Base-by-base conservation (phyloP, 2,888 invertebrate genomes). In the Cancer borealis region DNA sequence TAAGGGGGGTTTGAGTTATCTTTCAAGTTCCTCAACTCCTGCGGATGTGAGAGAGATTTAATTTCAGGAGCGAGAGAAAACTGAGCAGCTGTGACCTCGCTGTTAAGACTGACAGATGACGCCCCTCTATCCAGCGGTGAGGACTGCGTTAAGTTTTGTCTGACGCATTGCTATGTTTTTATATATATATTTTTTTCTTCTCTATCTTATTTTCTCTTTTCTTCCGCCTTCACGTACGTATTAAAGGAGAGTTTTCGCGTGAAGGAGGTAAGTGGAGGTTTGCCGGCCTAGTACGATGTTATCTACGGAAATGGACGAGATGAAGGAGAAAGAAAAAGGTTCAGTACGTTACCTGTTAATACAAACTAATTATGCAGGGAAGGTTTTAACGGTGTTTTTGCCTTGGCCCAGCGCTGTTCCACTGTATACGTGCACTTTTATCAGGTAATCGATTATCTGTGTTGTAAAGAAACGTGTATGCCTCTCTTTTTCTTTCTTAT, bases 281-380 rank as follows among this genome's bases (percentile, higher is more conserved):
- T 30, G 30, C 4, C 30, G 30, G 79, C 30, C 30, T 10, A 1
- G 26, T 12, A 30, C 6, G 79, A 79, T 79, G 79, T 12, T 79
- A 79, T 79, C 79, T 30, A 3, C 21, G 14, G 79, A 30, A 79
- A 79, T 79, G 30, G 6, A 79, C 79, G 79, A 79, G 79, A 79
- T 79, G 79, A 30, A 79, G 30, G 30, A 79, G 79, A 30, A 79
- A 26, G 79, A 79, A 10, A 26, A 30, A 26, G 79, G 79, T 14
- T 30, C 79, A 79, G 79, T 79, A 79, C 21, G 79, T 79, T 79
- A 79, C 79, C 79, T 79, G 79, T 30, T 30, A 79, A 79, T 79
- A 79, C 79, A 79, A 79, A 79, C 79, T 79, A 79, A 79, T 79
- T 79, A 79, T 79, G 79, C 79, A 79, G 79, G 79, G 79, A 79